Evolutionary conservation across 2,888 invertebrate species (phyloP), one percentile per base, ranked within the genome.

Genomic region (Hypselothyrea guttata): DNA sequence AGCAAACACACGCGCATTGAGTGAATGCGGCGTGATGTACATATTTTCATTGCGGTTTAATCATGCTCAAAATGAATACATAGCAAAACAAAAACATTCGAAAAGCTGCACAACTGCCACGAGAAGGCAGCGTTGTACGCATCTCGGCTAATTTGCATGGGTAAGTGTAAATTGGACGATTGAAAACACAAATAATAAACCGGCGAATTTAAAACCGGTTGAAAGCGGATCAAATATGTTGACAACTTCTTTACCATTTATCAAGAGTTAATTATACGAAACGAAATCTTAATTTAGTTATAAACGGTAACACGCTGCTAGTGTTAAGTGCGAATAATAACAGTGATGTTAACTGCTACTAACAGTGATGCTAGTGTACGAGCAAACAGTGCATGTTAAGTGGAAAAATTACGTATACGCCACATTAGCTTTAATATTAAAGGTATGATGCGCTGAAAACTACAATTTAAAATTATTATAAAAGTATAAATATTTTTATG

Each of bases 151-250:
- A 68, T 68, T 67, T 47, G 53, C 68, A 60, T 49, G 30, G 59
- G 41, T 35, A 56, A 45, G 66, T 66, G 67, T 15, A 15, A 67
- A 67, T 67, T 67, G 37, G 31, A 16, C 31, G 38, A 68, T 57
- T 63, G 46, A 28, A 49, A 47, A 8, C 4, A 9, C 46, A 63
- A 67, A 68, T 38, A 67, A 63, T 38, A 68, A 63, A 62, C 57
- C 34, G 4, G 0, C 15, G 18, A 11, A 30, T 27, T 8, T 1
- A 1, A 13, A 9, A 5, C 68, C 28, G 9, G 57, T 30, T 56
- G 0, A 5, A 48, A 15, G 40, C 33, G 12, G 48, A 28, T 34
- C 2, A 7, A 33, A 31, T n/a, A 9, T 13, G n/a, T n/a, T n/a
- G n/a, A 52, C 33, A 40, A 11, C 35, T 37, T 45, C 11, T 55